Conservation (phyloP, 2,797 vertebrate genomes). For the Tangara arthus region DNA sequence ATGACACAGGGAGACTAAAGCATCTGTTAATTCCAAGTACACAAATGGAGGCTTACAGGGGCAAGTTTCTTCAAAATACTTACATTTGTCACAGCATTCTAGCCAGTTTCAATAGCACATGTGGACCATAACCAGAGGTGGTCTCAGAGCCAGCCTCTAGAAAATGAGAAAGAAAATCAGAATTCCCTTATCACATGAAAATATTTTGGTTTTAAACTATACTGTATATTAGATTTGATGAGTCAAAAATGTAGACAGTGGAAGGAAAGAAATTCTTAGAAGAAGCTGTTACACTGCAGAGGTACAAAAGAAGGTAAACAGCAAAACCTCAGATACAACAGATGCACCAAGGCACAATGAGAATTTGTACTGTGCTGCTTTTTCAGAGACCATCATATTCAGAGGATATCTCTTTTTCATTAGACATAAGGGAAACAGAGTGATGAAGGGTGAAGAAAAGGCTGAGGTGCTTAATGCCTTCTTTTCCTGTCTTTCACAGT, state of each 20-base stretch:
- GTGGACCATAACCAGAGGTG: not conserved
- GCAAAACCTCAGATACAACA: not conserved
- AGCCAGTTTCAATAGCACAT: not conserved
- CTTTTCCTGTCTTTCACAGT: not conserved
- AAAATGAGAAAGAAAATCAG: not conserved
- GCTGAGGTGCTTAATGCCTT: not conserved
- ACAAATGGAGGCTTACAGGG: not conserved
- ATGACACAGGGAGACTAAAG: not conserved
- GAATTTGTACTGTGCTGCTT: not conserved
- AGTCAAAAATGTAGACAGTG: not conserved
- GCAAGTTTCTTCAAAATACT: not conserved
- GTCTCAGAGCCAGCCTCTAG: not conserved
- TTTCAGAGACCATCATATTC: not conserved
- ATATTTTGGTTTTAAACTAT: not conserved
- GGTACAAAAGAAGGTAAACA: not conserved
- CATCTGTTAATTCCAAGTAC: not conserved
- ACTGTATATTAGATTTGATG: not conserved
- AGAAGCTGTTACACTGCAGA: not conserved
- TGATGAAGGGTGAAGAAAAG: not conserved
- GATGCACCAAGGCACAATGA: not conserved
- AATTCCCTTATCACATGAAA: not conserved
- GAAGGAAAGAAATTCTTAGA: not conserved
- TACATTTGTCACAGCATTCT: not conserved
- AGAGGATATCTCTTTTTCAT: not conserved
- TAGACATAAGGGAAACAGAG: accelerated